A percentile compares a stretch with the other conserved stretches of the same genome.
Conservation (phyloP, 2,797 vertebrate species). For the Pangasius djambal region DNA sequence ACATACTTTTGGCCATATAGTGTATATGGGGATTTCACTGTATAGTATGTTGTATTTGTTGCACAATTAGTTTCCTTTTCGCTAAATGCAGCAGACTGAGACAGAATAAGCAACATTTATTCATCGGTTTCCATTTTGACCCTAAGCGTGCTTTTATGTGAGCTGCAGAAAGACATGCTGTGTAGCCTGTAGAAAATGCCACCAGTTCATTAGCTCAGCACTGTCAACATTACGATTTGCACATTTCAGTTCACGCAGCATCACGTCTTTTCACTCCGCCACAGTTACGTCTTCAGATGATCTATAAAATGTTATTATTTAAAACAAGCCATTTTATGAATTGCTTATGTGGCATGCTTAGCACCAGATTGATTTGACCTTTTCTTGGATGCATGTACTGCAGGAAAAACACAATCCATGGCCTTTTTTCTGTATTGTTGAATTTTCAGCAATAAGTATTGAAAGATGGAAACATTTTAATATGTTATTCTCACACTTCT, state of each 20-base stretch:
- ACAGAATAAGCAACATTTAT: conserved; percentile 7
- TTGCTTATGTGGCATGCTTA: conserved; percentile 78
- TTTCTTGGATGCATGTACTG: conserved; percentile 73
- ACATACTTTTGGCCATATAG: background rate
- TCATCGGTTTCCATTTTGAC: background rate
- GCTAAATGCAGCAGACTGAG: background rate
- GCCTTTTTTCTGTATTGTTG: conserved; percentile 67
- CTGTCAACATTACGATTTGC: conserved; percentile 72
- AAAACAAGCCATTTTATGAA: conserved; percentile 80
- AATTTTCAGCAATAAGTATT: conserved; percentile 25
- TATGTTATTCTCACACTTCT: background rate
- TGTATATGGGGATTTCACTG: background rate
- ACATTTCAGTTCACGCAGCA: conserved; percentile 67
- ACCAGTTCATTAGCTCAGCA: conserved; percentile 74
- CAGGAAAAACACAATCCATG: conserved; percentile 76
- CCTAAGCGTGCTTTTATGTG: background rate
- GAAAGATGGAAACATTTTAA: conserved; percentile 13
- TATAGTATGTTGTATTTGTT: background rate
- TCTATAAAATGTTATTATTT: conserved; percentile 84
- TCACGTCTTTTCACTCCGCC: conserved; percentile 58
- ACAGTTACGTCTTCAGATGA: conserved; percentile 77
- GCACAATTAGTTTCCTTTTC: background rate
- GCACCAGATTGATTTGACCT: conserved; percentile 81
- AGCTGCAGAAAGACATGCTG: conserved; percentile 8
- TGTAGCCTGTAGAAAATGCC: conserved; percentile 69